phyloP scores from a whole-genome alignment of 2,113 vertebrate species.

The Halcyon malimbica region DNA sequence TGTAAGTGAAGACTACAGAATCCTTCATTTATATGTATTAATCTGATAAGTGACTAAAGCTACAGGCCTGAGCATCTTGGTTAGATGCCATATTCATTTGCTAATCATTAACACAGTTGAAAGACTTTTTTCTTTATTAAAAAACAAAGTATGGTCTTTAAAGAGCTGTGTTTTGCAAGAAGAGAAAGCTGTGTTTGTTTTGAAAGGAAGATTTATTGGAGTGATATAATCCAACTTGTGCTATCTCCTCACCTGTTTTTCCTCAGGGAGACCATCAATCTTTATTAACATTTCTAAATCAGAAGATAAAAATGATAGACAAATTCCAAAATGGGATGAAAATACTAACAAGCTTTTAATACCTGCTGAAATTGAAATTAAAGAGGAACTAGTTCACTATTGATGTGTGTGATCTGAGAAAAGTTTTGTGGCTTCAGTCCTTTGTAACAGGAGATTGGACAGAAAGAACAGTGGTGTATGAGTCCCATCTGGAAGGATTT shows the following conservation, averaged over 20 bases:
- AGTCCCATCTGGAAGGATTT: conserved; percentile 25
- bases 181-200: conserved; percentile 66
- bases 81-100: conserved; percentile 48
- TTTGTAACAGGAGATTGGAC: background rate
- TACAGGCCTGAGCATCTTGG: conserved; percentile 45
- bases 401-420: background rate
- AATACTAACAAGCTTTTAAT: conserved; percentile 52
- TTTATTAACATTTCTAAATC: conserved; percentile 67
- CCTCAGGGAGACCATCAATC: conserved; percentile 74
- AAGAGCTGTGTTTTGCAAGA: conserved; percentile 56
- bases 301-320: conserved; percentile 71
- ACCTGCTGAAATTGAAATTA: background rate
- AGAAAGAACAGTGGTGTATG: background rate
- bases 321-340: conserved; percentile 67
- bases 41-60: conserved; percentile 51
- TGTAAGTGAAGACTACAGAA: background rate
- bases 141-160: background rate
- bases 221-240: conserved; percentile 63
- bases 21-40: conserved; percentile 13
- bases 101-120: conserved; percentile 43
- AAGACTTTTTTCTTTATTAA: conserved; percentile 60
- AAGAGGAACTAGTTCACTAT: background rate
- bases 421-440: background rate
- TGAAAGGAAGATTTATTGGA: conserved; percentile 72
- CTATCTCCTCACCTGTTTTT: conserved; percentile 79